Evolutionary conservation across 2,888 invertebrate genomes (phyloP).

Genomic region (Athalia rosae): DNA sequence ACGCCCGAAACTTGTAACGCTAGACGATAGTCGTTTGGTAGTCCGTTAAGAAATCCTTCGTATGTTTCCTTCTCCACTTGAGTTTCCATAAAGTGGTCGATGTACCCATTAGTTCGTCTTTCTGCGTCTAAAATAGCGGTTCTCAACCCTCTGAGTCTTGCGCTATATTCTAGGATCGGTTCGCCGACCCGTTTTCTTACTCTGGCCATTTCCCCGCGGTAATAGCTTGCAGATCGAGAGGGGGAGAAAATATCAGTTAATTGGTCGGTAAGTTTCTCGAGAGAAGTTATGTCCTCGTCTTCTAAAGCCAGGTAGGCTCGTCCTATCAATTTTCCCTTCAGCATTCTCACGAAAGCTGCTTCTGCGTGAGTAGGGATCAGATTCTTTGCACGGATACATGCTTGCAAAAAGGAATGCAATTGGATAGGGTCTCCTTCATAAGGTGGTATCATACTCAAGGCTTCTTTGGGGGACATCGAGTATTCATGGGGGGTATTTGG

Average conservation of each 20-base stretch:
- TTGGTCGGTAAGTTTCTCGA: not conserved
- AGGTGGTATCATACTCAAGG: not conserved
- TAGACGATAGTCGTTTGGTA: not conserved
- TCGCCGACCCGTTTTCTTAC: conserved; percentile 10
- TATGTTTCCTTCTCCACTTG: not conserved
- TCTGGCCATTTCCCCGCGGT: conserved; percentile 16
- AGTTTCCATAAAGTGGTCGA: not conserved
- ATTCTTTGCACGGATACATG: not conserved
- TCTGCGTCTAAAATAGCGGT: conserved; percentile 26
- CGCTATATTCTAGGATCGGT: conserved; percentile 34
- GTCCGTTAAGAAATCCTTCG: not conserved
- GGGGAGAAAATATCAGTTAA: too few species aligned
- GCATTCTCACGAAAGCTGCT: not conserved
- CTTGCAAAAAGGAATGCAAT: not conserved
- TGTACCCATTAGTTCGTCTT: not conserved
- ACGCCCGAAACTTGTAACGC: not conserved
- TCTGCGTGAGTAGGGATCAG: not conserved
- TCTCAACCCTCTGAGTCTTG: conserved; percentile 25
- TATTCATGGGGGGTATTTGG: too few species aligned
- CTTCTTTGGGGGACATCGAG: not conserved
- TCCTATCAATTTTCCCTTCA: conserved; percentile 3
- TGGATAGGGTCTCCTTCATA: not conserved
- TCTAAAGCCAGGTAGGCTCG: not conserved
- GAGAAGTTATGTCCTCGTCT: not conserved
- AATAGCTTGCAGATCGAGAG: too few species aligned